phyloP scores from a whole-genome alignment of 2,888 invertebrate genomes.

The Gymnoscelis rufifasciata region DNA sequence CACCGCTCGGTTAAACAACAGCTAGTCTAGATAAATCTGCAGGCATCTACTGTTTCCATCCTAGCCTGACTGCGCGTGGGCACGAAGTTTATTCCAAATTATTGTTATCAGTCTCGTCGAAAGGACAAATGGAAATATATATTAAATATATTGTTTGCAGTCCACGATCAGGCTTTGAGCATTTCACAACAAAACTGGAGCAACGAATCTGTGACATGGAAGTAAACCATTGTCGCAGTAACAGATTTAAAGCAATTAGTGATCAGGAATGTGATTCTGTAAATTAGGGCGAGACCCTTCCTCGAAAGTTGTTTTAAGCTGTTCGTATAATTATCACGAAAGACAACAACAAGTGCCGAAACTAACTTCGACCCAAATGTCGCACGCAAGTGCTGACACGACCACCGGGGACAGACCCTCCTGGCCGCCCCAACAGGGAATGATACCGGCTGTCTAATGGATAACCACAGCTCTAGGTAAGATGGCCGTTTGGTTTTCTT shows the following conservation, averaged over 20 bases:
- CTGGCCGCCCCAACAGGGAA: slow-evolving; percentile 8
- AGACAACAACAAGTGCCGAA: slow-evolving; percentile 30
- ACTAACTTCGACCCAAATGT: slow-evolving; percentile 35
- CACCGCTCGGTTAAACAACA: slow-evolving; percentile 31
- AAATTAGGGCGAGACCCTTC: slow-evolving; percentile 6
- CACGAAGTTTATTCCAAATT: slow-evolving; percentile 19
- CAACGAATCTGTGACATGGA: too few relatives aligned
- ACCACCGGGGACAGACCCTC: slow-evolving; percentile 35
- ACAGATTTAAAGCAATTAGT: slow-evolving; percentile 4
- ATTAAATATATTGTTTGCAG: not conserved
- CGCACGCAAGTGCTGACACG: slow-evolving; percentile 40
- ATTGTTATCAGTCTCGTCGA: slow-evolving; percentile 21
- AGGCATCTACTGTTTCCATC: slow-evolving; percentile 6
- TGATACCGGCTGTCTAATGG: slow-evolving; percentile 30
- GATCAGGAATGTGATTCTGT: not conserved
- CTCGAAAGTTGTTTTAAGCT: slow-evolving; percentile 17
- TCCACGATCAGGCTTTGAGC: not conserved
- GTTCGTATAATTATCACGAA: slow-evolving; percentile 30
- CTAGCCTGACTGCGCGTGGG: slow-evolving; percentile 33
- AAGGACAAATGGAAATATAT: slow-evolving; percentile 18
- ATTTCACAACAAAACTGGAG: too few relatives aligned
- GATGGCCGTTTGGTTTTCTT: slow-evolving; percentile 44
- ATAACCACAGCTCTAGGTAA: slow-evolving; percentile 32
- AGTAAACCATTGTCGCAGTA: not conserved
- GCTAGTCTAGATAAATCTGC: slow-evolving; percentile 34